These are phyloP conservation scores for Copidosoma aretas DNA, from an alignment of 2,888 invertebrate genomes.

Conservation along the genomic window DNA sequence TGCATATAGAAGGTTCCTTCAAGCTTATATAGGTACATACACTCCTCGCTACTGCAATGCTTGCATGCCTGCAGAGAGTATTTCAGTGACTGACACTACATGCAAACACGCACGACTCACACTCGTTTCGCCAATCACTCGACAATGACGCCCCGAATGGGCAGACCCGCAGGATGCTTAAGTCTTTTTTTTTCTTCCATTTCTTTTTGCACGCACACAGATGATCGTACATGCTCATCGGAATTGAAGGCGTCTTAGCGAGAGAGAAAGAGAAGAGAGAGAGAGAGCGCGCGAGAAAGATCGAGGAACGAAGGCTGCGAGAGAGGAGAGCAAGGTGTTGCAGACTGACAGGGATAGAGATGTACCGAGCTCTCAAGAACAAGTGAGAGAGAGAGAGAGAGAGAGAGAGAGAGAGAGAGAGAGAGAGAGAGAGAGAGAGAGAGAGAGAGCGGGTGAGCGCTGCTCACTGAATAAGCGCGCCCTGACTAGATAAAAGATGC, in stretches of 20 bases:
- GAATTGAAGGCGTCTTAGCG: no score
- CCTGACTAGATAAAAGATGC: constrained; percentile 36
- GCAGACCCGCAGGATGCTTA: constrained; percentile 10
- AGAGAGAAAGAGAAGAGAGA: no score
- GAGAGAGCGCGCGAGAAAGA: no score
- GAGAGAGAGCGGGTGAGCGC: constrained; percentile 8
- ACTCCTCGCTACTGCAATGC: not conserved
- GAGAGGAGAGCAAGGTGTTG: not conserved
- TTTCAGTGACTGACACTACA: not conserved
- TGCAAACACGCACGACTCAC: not conserved
- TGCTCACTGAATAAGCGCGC: constrained; percentile 25
- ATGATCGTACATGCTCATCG: not conserved
- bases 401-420: constrained; percentile 5
- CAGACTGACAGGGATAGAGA: constrained; percentile 8
- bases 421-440: constrained; percentile 9
- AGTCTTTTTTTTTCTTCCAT: no score
- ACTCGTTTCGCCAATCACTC: constrained; percentile 3
- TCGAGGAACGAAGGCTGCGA: not conserved
- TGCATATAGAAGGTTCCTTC: no score
- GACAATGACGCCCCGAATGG: constrained; percentile 21
- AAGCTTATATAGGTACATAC: not conserved
- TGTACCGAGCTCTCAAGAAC: constrained; percentile 3
- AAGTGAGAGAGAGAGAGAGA: not conserved
- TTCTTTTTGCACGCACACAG: not conserved
- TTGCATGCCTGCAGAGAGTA: no score